Evolutionary conservation across 2,797 vertebrate species (phyloP).

Genomic region (Hozukius guyotensis): DNA sequence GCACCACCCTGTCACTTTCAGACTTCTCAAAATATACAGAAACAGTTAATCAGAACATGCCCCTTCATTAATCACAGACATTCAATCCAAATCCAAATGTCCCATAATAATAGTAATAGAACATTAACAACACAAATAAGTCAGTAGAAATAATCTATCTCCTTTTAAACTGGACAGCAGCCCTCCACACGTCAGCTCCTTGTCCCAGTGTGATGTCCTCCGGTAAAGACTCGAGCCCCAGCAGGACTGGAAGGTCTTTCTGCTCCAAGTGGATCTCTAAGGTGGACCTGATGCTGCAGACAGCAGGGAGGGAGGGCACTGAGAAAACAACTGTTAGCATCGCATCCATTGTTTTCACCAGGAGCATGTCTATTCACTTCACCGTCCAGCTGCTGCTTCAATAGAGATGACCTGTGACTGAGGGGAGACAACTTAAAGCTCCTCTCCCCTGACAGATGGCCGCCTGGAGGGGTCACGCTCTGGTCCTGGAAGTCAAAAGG

Average conservation of each 20-base stretch:
- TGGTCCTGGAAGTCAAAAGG: slow-evolving; percentile 68
- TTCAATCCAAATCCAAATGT: no score
- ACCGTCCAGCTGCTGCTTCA: slow-evolving; percentile 72
- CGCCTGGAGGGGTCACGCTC: slow-evolving; percentile 70
- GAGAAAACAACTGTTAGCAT: slow-evolving; percentile 71
- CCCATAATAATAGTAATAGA: not conserved
- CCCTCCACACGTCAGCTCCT: slow-evolving; percentile 75
- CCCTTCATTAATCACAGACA: not conserved
- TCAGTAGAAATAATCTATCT: slow-evolving; percentile 23
- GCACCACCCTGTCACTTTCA: not conserved
- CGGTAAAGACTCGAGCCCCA: slow-evolving; percentile 60
- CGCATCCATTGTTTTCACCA: slow-evolving; percentile 63
- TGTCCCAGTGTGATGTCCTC: slow-evolving; percentile 66
- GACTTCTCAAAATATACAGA: not conserved
- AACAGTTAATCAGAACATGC: not conserved
- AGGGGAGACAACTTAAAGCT: slow-evolving; percentile 47
- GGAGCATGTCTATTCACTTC: slow-evolving; percentile 63
- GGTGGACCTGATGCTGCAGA: slow-evolving; percentile 74
- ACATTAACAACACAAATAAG: not conserved
- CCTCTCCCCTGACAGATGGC: slow-evolving; percentile 78
- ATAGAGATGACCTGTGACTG: slow-evolving; percentile 54
- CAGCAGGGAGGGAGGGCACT: slow-evolving; percentile 28
- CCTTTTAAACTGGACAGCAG: slow-evolving; percentile 73
- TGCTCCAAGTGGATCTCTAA: slow-evolving; percentile 71
- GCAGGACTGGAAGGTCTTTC: slow-evolving; percentile 61